These are phyloP conservation scores for Malacosoma neustria DNA, from an alignment of 2,888 invertebrate genomes.

Conservation along the genomic window DNA sequence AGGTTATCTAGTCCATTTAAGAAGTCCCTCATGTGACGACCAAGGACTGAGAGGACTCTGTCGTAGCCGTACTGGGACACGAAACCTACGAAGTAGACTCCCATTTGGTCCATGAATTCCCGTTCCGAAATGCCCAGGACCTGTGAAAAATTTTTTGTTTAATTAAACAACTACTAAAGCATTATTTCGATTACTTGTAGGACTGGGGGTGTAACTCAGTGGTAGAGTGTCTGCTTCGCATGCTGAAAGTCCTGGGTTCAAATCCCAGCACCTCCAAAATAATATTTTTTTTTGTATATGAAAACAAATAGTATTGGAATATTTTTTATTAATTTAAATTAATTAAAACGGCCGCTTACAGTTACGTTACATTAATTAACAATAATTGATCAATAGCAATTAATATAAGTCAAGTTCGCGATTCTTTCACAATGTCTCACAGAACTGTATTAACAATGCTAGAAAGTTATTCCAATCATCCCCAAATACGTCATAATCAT, in stretches of 20 bases:
- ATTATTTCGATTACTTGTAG: slow-evolving; percentile 8
- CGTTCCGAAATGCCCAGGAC: slow-evolving; percentile 89
- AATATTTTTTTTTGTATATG: slow-evolving; percentile 10
- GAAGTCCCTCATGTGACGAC: slow-evolving; percentile 96
- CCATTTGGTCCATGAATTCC: slow-evolving; percentile 96
- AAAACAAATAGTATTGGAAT: no score
- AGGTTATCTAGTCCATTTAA: slow-evolving; percentile 96
- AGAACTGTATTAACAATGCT: no score
- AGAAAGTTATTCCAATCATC: no score
- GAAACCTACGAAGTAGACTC: slow-evolving; percentile 94
- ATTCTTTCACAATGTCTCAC: no score
- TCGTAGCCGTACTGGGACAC: slow-evolving; percentile 97
- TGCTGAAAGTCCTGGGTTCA: slow-evolving; percentile 80
- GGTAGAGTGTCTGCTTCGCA: slow-evolving; percentile 80
- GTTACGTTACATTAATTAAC: no score
- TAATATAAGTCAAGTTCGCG: no score
- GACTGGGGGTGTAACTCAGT: slow-evolving; percentile 69
- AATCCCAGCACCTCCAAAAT: slow-evolving; percentile 77
- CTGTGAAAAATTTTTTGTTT: slow-evolving; percentile 50
- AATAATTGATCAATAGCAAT: no score
- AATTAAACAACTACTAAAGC: background rate
- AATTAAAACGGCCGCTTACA: no score
- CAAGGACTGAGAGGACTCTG: slow-evolving; percentile 90
- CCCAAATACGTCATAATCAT: no score
- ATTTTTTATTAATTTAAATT: no score